Evolutionary conservation across 2,888 invertebrate species (phyloP), one percentile per base, ranked within the genome.

Genomic region (Aquatica leii): DNA sequence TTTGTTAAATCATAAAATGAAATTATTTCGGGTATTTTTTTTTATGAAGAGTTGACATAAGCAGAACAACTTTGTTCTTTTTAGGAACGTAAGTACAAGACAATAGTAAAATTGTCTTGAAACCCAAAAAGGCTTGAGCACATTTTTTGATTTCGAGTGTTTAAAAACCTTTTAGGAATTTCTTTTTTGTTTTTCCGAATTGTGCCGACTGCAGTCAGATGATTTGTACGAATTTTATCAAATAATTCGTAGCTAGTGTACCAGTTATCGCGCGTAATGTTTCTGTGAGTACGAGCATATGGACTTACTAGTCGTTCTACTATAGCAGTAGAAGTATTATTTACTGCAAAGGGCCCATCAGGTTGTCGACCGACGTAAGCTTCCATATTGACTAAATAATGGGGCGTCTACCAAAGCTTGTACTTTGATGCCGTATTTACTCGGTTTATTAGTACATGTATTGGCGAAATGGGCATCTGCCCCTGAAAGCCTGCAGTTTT

Each of bases 1-100:
- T 76, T 76, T 2, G 71, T 75, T 14, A 49, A 57, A 58, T 75
- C 73, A 66, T n/a, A n/a, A n/a, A n/a, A n/a, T n/a, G n/a, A n/a
- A n/a, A n/a, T n/a, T n/a, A n/a, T n/a, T n/a, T n/a, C n/a, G n/a
- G n/a, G n/a, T n/a, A n/a, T n/a, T n/a, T n/a, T n/a, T n/a, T n/a
- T n/a, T n/a, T n/a, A n/a, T n/a, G n/a, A n/a, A n/a, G n/a, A n/a
- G n/a, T n/a, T n/a, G n/a, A n/a, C n/a, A n/a, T n/a, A n/a, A n/a
- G n/a, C n/a, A n/a, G n/a, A n/a, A n/a, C n/a, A n/a, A n/a, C n/a
- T n/a, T n/a, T n/a, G n/a, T n/a, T n/a, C 40, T 43, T 56, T 49
- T 65, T 68, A 0, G 67, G 62, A 1, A 61, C 18, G n/a, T n/a
- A n/a, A n/a, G 37, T 68, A 67, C 4, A 61, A 68, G 2, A 67